Evolutionary conservation across 2,113 vertebrate species (phyloP).

Genomic region (Bungarus multicinctus): DNA sequence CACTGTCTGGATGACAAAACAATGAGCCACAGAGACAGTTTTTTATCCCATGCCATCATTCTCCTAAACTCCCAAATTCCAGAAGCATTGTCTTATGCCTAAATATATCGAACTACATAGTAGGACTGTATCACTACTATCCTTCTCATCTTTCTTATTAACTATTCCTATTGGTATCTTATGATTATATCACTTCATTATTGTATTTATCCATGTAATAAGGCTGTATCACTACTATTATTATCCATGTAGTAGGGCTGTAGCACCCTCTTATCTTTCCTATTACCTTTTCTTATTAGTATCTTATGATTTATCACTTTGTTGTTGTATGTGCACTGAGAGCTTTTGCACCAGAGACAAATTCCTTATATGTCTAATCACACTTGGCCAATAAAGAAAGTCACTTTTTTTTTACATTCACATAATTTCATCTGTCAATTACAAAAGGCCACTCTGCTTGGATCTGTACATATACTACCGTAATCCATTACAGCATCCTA

Average conservation of each 20-base stretch:
- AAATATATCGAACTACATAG: neutral
- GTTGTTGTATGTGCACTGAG: neutral
- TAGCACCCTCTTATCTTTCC: neutral
- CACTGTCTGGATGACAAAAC: neutral
- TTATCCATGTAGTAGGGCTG: neutral
- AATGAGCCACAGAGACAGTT: neutral
- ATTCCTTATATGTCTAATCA: neutral
- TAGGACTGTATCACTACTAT: neutral
- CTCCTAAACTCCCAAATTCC: neutral
- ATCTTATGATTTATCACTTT: neutral
- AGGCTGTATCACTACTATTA: too few relatives aligned
- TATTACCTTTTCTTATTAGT: neutral
- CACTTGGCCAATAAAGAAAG: neutral
- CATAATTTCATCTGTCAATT: neutral
- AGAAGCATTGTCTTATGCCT: neutral
- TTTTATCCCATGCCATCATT: neutral
- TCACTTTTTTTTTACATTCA: neutral
- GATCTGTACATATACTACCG: neutral
- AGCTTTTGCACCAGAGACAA: neutral
- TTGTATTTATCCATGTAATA: neutral
- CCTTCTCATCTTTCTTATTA: neutral
- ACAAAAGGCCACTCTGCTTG: neutral
- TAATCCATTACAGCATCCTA: neutral
- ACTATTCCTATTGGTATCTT: neutral
- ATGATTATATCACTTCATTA: neutral